Percentiles rank a stretch among this genome's conserved stretches.
These are phyloP conservation scores for Lota lota DNA, from an alignment of 2,113 vertebrate species.

Conservation along the genomic window DNA sequence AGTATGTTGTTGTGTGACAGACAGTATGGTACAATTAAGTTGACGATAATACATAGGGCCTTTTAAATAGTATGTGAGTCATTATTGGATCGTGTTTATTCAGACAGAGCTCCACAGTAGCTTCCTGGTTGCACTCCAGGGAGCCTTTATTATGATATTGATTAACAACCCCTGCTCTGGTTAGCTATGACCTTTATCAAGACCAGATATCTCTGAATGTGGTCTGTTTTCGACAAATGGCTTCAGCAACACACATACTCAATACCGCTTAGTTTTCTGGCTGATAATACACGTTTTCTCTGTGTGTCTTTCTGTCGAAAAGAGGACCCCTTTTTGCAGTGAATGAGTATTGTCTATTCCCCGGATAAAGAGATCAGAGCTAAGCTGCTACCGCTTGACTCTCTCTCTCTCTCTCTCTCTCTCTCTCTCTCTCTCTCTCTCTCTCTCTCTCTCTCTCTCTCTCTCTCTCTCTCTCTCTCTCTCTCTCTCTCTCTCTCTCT, in stretches of 20 bases:
- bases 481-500: constrained; percentile 19
- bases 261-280: constrained; percentile 16
- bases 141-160: constrained; percentile 35
- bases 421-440: no score
- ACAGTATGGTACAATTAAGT: not conserved
- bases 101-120: constrained; percentile 23
- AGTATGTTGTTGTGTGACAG: not conserved
- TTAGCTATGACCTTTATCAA: not conserved
- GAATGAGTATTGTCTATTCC: constrained; percentile 4
- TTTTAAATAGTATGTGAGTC: constrained; percentile 4
- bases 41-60: not conserved
- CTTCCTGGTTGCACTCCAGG: constrained; percentile 47
- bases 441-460: constrained; percentile 11
- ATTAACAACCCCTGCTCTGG: constrained; percentile 35
- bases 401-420: not conserved
- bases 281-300: not conserved
- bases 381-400: not conserved
- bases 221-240: not conserved
- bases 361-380: not conserved
- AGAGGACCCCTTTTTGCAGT: constrained; percentile 32
- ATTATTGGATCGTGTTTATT: constrained; percentile 7
- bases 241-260: not conserved
- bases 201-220: not conserved
- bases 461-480: constrained; percentile 17
- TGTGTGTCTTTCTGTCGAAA: not conserved